These are phyloP conservation scores for Homarus gammarus DNA, from an alignment of 2,888 invertebrate species.

Conservation along the genomic window DNA sequence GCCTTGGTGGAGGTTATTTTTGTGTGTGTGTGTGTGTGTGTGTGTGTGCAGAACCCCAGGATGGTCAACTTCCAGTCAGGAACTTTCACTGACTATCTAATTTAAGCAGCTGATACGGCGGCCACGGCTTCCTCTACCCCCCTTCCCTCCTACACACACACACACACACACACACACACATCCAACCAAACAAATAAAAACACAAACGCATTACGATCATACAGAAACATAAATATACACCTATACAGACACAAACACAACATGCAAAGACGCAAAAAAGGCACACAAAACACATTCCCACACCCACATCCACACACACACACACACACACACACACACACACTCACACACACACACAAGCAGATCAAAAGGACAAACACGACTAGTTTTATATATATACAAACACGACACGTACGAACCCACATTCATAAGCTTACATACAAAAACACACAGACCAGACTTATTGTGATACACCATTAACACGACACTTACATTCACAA, in stretches of 20 bases:
- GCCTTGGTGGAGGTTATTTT: too few species aligned
- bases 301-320: background rate
- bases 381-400: background rate
- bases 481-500: background rate
- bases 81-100: too few species aligned
- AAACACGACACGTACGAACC: constrained; percentile 14
- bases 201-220: background rate
- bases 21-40: too few species aligned
- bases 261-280: background rate
- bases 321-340: background rate
- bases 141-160: too few species aligned
- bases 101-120: too few species aligned
- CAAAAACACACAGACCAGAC: constrained; percentile 14
- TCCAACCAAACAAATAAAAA: background rate
- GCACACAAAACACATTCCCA: background rate
- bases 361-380: too few species aligned
- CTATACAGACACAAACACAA: background rate
- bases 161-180: constrained; percentile 13
- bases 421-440: background rate
- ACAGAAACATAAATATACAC: too few species aligned
- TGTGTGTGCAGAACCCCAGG: too few species aligned
- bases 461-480: background rate
- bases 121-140: too few species aligned
- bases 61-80: too few species aligned
- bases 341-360: constrained; percentile 7